These are phyloP conservation scores for Tanytarsus gracilentus DNA, from an alignment of 2,888 invertebrate genomes.

Conservation along the genomic window DNA sequence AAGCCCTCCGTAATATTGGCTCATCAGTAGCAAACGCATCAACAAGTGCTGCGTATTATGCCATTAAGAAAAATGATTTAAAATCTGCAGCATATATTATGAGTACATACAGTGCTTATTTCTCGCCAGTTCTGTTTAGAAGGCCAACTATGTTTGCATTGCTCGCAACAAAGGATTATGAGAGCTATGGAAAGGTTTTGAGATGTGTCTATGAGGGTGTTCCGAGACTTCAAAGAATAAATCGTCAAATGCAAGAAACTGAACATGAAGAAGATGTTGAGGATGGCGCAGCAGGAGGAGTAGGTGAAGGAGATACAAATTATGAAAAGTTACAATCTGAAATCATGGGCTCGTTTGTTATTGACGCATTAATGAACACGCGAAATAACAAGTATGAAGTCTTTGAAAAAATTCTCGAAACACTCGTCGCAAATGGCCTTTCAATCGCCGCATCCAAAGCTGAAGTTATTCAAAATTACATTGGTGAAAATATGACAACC, in stretches of 20 bases:
- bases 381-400: constrained; percentile 42
- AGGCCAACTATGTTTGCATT: constrained; percentile 52
- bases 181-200: constrained; percentile 54
- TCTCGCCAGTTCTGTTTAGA: constrained; percentile 47
- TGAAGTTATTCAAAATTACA: constrained; percentile 52
- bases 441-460: constrained; percentile 54
- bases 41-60: constrained; percentile 48
- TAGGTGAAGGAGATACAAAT: constrained; percentile 36
- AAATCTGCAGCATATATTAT: constrained; percentile 54
- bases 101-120: constrained; percentile 50
- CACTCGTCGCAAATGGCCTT: constrained; percentile 55
- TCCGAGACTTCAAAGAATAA: constrained; percentile 34
- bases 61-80: constrained; percentile 44
- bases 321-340: constrained; percentile 39
- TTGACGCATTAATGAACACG: constrained; percentile 46
- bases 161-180: constrained; percentile 51
- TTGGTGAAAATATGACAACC: constrained; percentile 58
- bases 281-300: constrained; percentile 33
- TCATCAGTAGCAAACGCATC: constrained; percentile 49
- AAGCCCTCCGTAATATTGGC: constrained; percentile 50
- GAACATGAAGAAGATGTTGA: constrained; percentile 36
- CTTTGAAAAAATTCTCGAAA: constrained; percentile 47
- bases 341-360: constrained; percentile 50
- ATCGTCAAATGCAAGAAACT: constrained; percentile 35
- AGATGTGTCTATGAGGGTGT: constrained; percentile 46